Conservation (phyloP, 2,797 vertebrate genomes). For the Coilia nasus region DNA sequence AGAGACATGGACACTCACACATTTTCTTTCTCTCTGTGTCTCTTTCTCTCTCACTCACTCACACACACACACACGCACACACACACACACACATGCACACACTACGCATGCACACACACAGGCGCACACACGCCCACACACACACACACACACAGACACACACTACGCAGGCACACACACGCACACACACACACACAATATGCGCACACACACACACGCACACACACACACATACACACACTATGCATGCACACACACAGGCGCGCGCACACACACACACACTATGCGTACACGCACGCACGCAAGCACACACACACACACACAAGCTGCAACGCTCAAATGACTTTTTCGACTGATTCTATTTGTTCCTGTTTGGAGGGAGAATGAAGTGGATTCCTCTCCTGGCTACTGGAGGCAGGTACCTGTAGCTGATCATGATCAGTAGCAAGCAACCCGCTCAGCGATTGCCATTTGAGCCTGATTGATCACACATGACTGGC, state of each 20-base stretch:
- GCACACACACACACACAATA: too few species aligned
- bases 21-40: too few species aligned
- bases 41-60: background rate
- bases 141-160: too few species aligned
- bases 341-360: constrained; percentile 26
- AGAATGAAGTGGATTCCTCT: constrained; percentile 21
- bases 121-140: too few species aligned
- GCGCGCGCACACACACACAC: too few species aligned
- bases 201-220: too few species aligned
- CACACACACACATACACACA: too few species aligned
- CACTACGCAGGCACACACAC: background rate
- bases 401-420: constrained; percentile 21
- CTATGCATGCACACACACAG: too few species aligned
- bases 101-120: too few species aligned
- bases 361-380: constrained; percentile 16
- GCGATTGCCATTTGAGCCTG: constrained; percentile 82
- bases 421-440: constrained; percentile 44
- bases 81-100: background rate
- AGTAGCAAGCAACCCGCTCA: constrained; percentile 66
- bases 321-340: constrained; percentile 9
- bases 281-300: too few species aligned
- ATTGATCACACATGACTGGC: constrained; percentile 86
- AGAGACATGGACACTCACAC: too few species aligned
- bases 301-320: background rate
- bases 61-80: background rate